Percentiles rank a stretch among this genome's conserved stretches.
These are phyloP conservation scores for Vanessa tameamea DNA, from an alignment of 1,140 invertebrate genomes.

Conservation along the genomic window DNA sequence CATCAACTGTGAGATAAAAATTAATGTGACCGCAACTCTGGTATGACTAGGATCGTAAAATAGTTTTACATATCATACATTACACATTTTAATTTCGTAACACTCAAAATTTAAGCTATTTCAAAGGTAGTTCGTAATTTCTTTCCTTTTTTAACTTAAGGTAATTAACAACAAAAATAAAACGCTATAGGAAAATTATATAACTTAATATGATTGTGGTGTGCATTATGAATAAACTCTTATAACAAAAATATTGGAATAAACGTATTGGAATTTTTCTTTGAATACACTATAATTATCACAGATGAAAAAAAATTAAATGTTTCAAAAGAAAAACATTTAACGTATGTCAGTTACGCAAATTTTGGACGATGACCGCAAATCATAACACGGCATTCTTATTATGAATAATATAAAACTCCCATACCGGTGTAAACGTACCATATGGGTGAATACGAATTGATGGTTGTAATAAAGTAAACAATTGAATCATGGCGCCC, in stretches of 20 bases:
- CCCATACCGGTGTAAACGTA: slow-evolving; percentile 47
- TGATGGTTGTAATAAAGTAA: slow-evolving; percentile 64
- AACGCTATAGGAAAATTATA: too few relatives aligned
- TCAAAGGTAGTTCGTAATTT: too few relatives aligned
- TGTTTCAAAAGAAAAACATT: slow-evolving; percentile 3
- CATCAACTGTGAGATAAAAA: slow-evolving; percentile 11
- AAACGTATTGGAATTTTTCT: not conserved
- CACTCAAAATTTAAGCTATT: not conserved
- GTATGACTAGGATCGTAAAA: slow-evolving; percentile 11
- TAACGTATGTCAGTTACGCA: slow-evolving; percentile 26
- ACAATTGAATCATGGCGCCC: slow-evolving; percentile 63
- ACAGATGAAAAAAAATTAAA: not conserved
- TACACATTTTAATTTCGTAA: not conserved
- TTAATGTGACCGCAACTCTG: slow-evolving; percentile 3
- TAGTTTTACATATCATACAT: not conserved
- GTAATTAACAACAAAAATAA: too few relatives aligned
- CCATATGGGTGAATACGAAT: slow-evolving; percentile 60
- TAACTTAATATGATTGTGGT: too few relatives aligned
- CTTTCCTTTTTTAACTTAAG: too few relatives aligned
- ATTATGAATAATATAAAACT: slow-evolving; percentile 50
- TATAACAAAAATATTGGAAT: not conserved
- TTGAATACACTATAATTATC: not conserved
- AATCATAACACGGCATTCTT: slow-evolving; percentile 47
- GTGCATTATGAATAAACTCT: too few relatives aligned
- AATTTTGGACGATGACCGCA: slow-evolving; percentile 35